Conservation (phyloP, 2,113 vertebrate genomes). For the Apistogramma diplotaenia region DNA sequence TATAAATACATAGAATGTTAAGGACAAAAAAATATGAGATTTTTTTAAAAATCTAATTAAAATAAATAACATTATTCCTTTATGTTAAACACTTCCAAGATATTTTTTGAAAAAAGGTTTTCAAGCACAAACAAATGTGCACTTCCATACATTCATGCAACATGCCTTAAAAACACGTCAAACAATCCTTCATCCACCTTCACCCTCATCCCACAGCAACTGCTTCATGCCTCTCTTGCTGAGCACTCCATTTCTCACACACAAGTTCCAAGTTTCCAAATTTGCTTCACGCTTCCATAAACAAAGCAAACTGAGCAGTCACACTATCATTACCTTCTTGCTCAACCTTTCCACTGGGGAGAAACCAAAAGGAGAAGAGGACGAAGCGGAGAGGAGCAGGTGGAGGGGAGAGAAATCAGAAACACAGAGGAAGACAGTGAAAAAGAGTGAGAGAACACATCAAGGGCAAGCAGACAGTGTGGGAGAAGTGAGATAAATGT, state of each 20-base stretch:
- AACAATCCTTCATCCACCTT: not conserved
- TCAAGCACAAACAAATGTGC: not conserved
- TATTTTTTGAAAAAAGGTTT: not conserved
- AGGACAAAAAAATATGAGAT: rapidly evolving
- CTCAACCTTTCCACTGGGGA: conserved; percentile 68
- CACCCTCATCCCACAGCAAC: conserved; percentile 6
- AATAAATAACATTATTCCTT: not conserved
- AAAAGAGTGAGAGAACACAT: conserved; percentile 28
- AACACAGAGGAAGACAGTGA: conserved; percentile 46
- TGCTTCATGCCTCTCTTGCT: conserved; percentile 3
- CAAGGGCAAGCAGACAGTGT: conserved; percentile 29
- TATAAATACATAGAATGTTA: not conserved
- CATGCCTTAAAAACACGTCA: not conserved
- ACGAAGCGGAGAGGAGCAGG: conserved; percentile 31
- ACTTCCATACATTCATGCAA: conserved; percentile 20
- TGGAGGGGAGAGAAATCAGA: conserved; percentile 3
- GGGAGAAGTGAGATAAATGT: conserved; percentile 56
- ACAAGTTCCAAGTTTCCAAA: conserved; percentile 12
- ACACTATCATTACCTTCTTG: conserved; percentile 63
- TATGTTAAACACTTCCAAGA: not conserved
- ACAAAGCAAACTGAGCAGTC: conserved; percentile 37
- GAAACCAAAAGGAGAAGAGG: conserved; percentile 58
- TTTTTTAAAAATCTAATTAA: not conserved
- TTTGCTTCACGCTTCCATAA: conserved; percentile 28
- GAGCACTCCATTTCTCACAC: conserved; percentile 13